Percentiles rank a stretch among this genome's conserved stretches.
Conservation (phyloP, 2,113 vertebrate genomes). For the Bostrychus sinensis region DNA sequence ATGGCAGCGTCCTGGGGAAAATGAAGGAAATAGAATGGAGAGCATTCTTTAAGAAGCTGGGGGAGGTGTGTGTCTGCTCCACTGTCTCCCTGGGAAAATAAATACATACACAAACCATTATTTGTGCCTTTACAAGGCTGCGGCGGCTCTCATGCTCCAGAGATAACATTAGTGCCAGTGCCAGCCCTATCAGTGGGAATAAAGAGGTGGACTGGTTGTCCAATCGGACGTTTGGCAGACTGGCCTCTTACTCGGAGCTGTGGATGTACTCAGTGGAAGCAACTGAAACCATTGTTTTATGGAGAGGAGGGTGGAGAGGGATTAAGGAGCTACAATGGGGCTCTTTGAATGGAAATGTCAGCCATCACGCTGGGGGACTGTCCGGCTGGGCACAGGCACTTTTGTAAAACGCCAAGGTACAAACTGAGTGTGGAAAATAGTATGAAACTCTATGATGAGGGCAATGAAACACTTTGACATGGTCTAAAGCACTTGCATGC, state of each 20-base stretch:
- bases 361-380: conserved; percentile 69
- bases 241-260: conserved; percentile 60
- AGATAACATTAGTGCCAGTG: conserved; percentile 58
- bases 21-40: conserved; percentile 73
- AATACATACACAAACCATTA: conserved; percentile 73
- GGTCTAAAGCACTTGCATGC: conserved; percentile 46
- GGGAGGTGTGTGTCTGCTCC: conserved; percentile 36
- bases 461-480: conserved; percentile 43
- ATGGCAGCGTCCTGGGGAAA: conserved; percentile 74
- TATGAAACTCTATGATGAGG: conserved; percentile 57
- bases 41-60: conserved; percentile 70
- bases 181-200: conserved; percentile 45
- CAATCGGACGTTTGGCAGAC: conserved; percentile 44
- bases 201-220: conserved; percentile 53
- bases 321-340: conserved; percentile 72
- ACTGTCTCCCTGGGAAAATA: conserved; percentile 67
- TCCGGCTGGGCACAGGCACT: conserved; percentile 63
- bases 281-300: conserved; percentile 79
- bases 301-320: conserved; percentile 65
- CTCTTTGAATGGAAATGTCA: conserved; percentile 80
- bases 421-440: conserved; percentile 68
- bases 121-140: conserved; percentile 70
- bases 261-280: conserved; percentile 76
- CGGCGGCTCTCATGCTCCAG: conserved; percentile 55
- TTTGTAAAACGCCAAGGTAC: conserved; percentile 67